A percentile compares a stretch with the other conserved stretches of the same genome.
phyloP scores from a whole-genome alignment of 2,888 invertebrate genomes.

The Pteria penguin region DNA sequence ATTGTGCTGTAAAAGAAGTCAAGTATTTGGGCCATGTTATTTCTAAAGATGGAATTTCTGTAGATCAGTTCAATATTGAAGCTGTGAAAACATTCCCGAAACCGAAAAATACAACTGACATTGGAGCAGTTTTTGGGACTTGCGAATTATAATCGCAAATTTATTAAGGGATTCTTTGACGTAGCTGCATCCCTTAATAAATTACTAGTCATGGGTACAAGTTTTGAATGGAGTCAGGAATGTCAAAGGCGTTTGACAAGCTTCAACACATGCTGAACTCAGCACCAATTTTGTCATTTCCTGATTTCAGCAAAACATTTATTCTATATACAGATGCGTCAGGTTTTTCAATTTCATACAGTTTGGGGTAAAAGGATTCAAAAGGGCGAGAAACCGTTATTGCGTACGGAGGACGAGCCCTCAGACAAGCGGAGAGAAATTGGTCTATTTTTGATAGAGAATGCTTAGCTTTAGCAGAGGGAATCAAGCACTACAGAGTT shows the following conservation, averaged over 20 bases:
- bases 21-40: not conserved
- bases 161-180: not conserved
- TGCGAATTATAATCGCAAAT: conserved; percentile 5
- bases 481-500: not conserved
- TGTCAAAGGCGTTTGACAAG: not conserved
- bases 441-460: conserved; percentile 1
- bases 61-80: not conserved
- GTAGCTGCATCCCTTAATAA: not conserved
- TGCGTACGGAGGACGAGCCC: conserved; percentile 17
- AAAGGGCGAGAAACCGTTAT: conserved; percentile 10
- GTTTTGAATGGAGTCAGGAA: not conserved
- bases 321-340: conserved; percentile 15
- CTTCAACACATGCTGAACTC: not conserved
- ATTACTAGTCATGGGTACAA: not conserved
- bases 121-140: conserved; percentile 11
- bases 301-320: not conserved
- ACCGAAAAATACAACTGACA: conserved; percentile 6
- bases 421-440: conserved; percentile 7
- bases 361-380: conserved; percentile 4
- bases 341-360: conserved; percentile 1
- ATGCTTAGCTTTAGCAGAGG: not conserved
- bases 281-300: conserved; percentile 5
- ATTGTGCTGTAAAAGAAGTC: not conserved
- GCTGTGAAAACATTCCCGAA: not conserved
- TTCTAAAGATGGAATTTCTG: conserved; percentile 2